Evolutionary conservation across 2,113 vertebrate genomes (phyloP), one percentile per base, ranked within the genome.

Genomic region (Neopipo cinnamomea): DNA sequence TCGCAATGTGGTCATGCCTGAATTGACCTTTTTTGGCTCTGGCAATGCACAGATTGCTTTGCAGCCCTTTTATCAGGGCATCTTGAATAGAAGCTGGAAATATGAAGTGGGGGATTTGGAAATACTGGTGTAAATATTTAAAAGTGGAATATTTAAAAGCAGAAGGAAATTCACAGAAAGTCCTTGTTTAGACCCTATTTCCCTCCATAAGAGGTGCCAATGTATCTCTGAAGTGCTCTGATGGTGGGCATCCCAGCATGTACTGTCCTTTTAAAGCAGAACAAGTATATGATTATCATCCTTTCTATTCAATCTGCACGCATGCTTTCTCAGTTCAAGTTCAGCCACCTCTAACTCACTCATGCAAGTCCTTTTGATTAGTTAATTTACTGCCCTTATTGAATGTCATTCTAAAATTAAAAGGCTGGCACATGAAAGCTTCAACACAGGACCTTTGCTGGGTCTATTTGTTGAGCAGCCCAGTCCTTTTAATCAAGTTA

Each of bases 331-430:
- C 14, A 55, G 47, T 71, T 88, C 52, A 50, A 88, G 84, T 87
- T 96, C 93, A 93, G 52, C 62, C 53, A 70, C 68, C 67, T 93
- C 74, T 62, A 39, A 73, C 47, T 37, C 74, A 11, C 17, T 65
- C 73, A 47, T 77, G 55, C 42, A 71, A 56, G 50, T 93, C 74
- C 55, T 81, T 88, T 44, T 72, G 82, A 83, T 93, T 63, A 93
- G 80, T 93, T 96, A 96, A 89, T 94, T 94, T 44, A 33, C 39
- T 85, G 61, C 68, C 62, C 81, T 93, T 95, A 90, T 35, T 93
- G 92, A 91, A 85, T 92, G 75, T 75, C 78, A 67, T 84, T 87
- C 76, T 91, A 75, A 96, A 97, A 83, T 97, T 94, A 97, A 96
- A 96, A 95, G 94, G 85, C 68, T 75, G 47, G 52, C 1, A 0